Base-by-base conservation (phyloP, 2,113 vertebrate genomes). In the Geococcyx californianus region DNA sequence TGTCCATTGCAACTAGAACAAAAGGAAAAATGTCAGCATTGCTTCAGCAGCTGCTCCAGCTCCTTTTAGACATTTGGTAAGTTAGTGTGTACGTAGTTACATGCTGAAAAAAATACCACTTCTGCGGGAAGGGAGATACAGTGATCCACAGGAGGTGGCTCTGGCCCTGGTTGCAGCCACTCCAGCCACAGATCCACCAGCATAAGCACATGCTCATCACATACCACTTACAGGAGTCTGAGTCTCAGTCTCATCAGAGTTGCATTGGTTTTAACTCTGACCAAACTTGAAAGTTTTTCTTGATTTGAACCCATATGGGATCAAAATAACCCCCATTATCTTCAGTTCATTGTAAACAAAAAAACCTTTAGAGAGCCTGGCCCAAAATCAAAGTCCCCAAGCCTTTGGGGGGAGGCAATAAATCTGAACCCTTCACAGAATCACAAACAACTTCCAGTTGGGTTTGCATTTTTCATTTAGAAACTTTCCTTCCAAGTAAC, bases 311-410 rank as follows among this genome's bases (percentile, higher is more conserved):
- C 49, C 38, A 13, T 12, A 68, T 19, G 54, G 91, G 44, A 85
- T 84, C 73, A 92, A 84, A 92, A 88, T 58, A 93, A 85, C 51
- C 17, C 42, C 29, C 55, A 40, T 36, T 51, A 83, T 69, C 76
- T 73, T 92, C 76, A 74, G 68, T 29, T 60, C 8, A 16, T 4
- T 77, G 72, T 59, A 94, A 93, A 89, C 56, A 55, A 87, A 78
- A 51, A 44, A 40, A 21, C 4, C 64, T 33, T 49, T 64, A n/a
- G 31, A 76, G 84, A 78, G 52, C 29, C 66, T 93, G 52, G 56
- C 60, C 52, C 76, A 81, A 94, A 95, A 89, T 91, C 89, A 78
- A 96, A 95, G 84, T 51, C 68, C 29, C 21, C 1, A 3, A 81
- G 52, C 60, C 80, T 87, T 68, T 91, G 25, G 10, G 7, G 44